These are phyloP conservation scores for Drosophila truncata DNA, from an alignment of 1,140 invertebrate species.

Conservation along the genomic window DNA sequence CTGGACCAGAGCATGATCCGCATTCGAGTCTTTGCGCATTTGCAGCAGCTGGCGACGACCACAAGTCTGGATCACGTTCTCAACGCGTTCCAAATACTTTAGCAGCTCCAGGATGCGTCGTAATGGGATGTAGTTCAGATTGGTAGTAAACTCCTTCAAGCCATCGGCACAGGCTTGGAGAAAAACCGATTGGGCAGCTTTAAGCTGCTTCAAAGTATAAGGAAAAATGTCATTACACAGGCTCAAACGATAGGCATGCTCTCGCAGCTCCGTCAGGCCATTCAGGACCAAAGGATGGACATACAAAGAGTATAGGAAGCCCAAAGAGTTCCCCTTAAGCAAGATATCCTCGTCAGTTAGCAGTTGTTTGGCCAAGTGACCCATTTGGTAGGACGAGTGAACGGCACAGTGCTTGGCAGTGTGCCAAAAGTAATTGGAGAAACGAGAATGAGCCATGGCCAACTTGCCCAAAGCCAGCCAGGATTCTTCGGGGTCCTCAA, in stretches of 20 bases:
- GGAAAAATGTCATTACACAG: neutral
- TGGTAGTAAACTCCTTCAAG: constrained; percentile 4
- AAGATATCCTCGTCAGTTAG: constrained; percentile 26
- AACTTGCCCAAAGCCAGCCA: constrained; percentile 50
- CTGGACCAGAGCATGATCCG: neutral
- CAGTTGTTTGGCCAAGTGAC: neutral
- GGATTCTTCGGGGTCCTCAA: constrained; percentile 18
- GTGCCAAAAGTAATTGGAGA: constrained; percentile 14
- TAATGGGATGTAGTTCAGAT: neutral
- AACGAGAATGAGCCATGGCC: constrained; percentile 32
- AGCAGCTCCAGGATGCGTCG: constrained; percentile 11
- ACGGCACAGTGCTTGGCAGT: constrained; percentile 1
- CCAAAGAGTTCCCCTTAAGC: neutral
- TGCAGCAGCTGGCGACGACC: neutral
- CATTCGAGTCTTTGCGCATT: neutral
- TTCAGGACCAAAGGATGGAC: constrained; percentile 14
- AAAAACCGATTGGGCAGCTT: constrained; percentile 6
- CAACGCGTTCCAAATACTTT: neutral
- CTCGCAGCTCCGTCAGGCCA: neutral
- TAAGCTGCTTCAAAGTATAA: constrained; percentile 9
- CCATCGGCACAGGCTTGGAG: constrained; percentile 17
- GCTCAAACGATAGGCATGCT: neutral
- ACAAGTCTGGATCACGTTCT: neutral
- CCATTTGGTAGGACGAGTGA: constrained; percentile 23
- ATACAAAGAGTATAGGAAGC: constrained; percentile 35